Evolutionary conservation across 2,888 invertebrate species (phyloP).

Genomic region (Scaeva pyrastri): DNA sequence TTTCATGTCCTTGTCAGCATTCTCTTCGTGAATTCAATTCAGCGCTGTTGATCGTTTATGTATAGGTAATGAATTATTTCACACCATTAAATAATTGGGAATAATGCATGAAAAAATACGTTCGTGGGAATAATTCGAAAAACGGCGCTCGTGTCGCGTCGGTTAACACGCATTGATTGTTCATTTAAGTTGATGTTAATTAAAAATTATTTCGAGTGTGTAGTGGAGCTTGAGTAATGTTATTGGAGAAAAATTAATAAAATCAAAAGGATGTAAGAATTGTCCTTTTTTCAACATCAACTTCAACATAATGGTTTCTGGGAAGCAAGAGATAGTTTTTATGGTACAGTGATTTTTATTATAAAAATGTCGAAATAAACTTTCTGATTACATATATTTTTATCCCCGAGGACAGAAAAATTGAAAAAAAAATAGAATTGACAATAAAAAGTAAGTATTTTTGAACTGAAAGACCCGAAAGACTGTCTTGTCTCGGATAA

Average conservation of each 20-base stretch:
- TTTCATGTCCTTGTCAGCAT: constrained; percentile 9
- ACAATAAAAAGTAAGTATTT: too few species aligned
- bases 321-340: too few species aligned
- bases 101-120: constrained; percentile 30
- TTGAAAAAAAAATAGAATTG: too few species aligned
- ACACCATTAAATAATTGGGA: constrained; percentile 61
- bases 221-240: not conserved
- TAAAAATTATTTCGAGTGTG: not conserved
- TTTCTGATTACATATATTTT: too few species aligned
- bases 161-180: constrained; percentile 34
- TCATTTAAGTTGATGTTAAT: constrained; percentile 11
- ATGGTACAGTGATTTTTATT: too few species aligned
- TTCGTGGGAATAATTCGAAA: constrained; percentile 29
- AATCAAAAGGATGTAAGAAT: not conserved
- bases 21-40: not conserved
- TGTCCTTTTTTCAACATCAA: not conserved
- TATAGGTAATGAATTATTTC: constrained; percentile 57
- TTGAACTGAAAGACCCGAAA: too few species aligned
- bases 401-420: too few species aligned
- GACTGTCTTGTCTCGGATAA: too few species aligned
- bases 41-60: not conserved
- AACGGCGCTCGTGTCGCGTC: constrained; percentile 34
- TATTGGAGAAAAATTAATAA: not conserved
- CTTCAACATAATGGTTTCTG: not conserved
- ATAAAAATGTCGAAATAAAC: too few species aligned